Evolutionary conservation across 2,113 vertebrate species (phyloP), one percentile per base, ranked within the genome.

Genomic region (Nothocercus julius): DNA sequence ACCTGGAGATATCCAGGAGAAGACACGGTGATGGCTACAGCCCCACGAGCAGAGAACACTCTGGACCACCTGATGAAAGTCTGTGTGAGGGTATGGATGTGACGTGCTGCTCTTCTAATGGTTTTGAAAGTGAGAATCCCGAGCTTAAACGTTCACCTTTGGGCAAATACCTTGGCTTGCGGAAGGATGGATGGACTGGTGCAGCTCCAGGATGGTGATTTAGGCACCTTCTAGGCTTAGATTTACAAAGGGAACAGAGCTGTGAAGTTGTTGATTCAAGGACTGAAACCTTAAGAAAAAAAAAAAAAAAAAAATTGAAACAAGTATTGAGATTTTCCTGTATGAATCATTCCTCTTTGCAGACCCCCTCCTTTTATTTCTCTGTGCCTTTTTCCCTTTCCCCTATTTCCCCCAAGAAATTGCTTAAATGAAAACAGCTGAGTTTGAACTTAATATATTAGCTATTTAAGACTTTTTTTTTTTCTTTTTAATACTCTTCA

Each of bases 371-470:
- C 30, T 5, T 63, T 25, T 17, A 59, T 67, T 36, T 27, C 16
- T 10, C 3, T 30, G 19, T 22, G 6, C 20, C 44, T 3, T 21
- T 67, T 76, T 32, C 54, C 8, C 7, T 38, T 59, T 0, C 0
- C 16, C 16, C 51, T 53, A 24, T 53, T 53, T 14, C 51, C 11
- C 11, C 13, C 7, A 7, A 54, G 22, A 30, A 77, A 62, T 16
- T 0, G 27, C 25, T 8, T 24, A n/a, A 9, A 20, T 15, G 9
- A 42, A 54, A 34, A 30, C 7, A 13, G 49, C 8, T 42, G 7
- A 11, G 19, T 18, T 25, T 19, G 34, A 20, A 13, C 30, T 56
- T 40, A 38, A 40, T 13, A 6, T 27, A 4, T 32, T 44, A 49
- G 12, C 38, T 53, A 2, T 51, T 34, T 61, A 13, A 62, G 34